Base-by-base conservation (phyloP, 2,113 vertebrate genomes). In the Turnix velox region DNA sequence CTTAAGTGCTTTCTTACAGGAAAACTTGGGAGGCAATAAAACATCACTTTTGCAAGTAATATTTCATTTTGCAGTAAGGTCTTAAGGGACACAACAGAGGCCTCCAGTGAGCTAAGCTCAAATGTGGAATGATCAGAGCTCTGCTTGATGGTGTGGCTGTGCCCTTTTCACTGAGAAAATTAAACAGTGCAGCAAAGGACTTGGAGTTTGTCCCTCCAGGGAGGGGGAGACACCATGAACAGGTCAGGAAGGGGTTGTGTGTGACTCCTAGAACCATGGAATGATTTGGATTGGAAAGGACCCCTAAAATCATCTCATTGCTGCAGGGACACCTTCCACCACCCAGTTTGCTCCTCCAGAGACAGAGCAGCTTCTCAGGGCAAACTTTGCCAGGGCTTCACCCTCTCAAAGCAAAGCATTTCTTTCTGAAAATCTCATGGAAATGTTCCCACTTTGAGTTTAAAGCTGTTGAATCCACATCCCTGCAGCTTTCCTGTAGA, bases 41-140 rank as follows among this genome's bases (percentile, higher is more conserved):
- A 52, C 4, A 6, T 24, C n/a, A 19, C 19, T 82, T 48, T n/a
- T 20, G 37, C 28, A 19, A 62, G 37, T 51, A 30, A 30, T 5
- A 11, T 18, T 12, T 8, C 59, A n/a, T n/a, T 10, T 51, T 55
- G 72, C 7, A 7, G 0, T 78, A 2, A 4, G 9, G 5, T n/a
- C 33, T 19, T 10, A 3, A 30, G 62, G 30, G 68, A 10, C 3
- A 12, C 0, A 0, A 13, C 0, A 1, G n/a, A n/a, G n/a, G 4
- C 7, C 43, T 63, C 27, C 1, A 9, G 40, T 5, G 10, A 37
- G 48, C 13, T 1, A 30, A 45, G 35, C 5, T 35, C 19, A 18
- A 24, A 7, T 0, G 15, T 7, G 37, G 61, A 40, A 18, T 11
- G 18, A 10, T 15, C 33, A 6, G 55, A 49, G 17, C 35, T 72